Evolutionary conservation across 2,888 invertebrate genomes (phyloP).

Genomic region (Aphrophora alni): DNA sequence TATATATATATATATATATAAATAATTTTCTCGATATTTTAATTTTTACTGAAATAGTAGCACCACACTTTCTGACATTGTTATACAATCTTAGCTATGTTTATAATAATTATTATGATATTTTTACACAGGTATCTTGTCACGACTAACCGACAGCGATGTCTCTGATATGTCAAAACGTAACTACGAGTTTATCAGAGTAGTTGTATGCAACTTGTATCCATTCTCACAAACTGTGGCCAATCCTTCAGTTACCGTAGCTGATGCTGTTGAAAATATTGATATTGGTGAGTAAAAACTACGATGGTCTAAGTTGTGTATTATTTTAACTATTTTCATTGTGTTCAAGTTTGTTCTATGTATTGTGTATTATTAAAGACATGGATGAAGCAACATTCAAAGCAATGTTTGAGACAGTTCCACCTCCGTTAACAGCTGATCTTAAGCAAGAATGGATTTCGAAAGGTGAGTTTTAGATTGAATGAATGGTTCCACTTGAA

Average conservation of each 20-base stretch:
- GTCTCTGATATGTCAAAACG: constrained; percentile 80
- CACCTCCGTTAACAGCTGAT: constrained; percentile 70
- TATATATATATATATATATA: too few relatives aligned
- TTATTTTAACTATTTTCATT: too few relatives aligned
- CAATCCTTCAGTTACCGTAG: constrained; percentile 78
- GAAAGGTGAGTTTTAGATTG: too few relatives aligned
- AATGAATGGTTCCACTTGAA: too few relatives aligned
- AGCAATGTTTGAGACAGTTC: constrained; percentile 75
- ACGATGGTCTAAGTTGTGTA: too few relatives aligned
- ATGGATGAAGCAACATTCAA: constrained; percentile 79
- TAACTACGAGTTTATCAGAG: constrained; percentile 78
- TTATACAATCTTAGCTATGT: too few relatives aligned
- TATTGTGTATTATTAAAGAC: too few relatives aligned
- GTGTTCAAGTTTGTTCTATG: too few relatives aligned
- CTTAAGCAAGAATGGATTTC: constrained; percentile 74
- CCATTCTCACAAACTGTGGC: constrained; percentile 91
- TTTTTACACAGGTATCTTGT: constrained; percentile 66
- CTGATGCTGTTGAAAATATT: constrained; percentile 94
- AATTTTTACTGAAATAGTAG: too few relatives aligned
- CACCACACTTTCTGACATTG: too few relatives aligned
- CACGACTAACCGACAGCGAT: constrained; percentile 76
- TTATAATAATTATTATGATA: too few relatives aligned
- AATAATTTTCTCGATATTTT: too few relatives aligned
- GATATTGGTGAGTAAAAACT: constrained; percentile 87
- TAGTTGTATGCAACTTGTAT: constrained; percentile 97